Evolutionary conservation across 2,888 invertebrate species (phyloP).

Genomic region (Dione vanillae): DNA sequence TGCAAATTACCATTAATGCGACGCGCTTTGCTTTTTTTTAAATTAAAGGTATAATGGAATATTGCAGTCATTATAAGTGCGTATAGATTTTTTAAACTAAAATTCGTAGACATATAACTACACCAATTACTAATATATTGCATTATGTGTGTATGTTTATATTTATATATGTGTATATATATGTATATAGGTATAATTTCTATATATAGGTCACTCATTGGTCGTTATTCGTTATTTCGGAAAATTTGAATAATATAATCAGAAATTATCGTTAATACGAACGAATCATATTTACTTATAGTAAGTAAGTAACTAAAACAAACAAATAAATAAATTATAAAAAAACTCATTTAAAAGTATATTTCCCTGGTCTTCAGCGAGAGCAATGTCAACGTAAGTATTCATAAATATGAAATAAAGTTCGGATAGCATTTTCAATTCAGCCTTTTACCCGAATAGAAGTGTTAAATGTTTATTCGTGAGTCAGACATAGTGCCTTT

Average conservation of each 20-base stretch:
- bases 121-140: too few species aligned
- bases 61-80: neutral
- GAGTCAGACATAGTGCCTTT: conserved; percentile 8
- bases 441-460: conserved; percentile 18
- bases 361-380: neutral
- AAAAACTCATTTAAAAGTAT: neutral
- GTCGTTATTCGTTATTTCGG: neutral
- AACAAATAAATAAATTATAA: neutral
- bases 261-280: too few species aligned
- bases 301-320: too few species aligned
- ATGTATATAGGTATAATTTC: neutral
- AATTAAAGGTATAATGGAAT: conserved; percentile 19
- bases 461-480: conserved; percentile 24
- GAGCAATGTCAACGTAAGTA: neutral
- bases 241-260: neutral
- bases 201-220: neutral
- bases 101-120: too few species aligned
- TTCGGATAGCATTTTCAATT: conserved; percentile 10
- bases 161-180: too few species aligned
- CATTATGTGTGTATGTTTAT: too few species aligned
- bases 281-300: too few species aligned
- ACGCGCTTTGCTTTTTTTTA: neutral
- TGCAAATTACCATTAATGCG: neutral
- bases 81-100: neutral
- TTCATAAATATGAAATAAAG: neutral